Evolutionary conservation across 2,797 vertebrate genomes (phyloP).

Genomic region (Tokudaia tokunoshimensis): DNA sequence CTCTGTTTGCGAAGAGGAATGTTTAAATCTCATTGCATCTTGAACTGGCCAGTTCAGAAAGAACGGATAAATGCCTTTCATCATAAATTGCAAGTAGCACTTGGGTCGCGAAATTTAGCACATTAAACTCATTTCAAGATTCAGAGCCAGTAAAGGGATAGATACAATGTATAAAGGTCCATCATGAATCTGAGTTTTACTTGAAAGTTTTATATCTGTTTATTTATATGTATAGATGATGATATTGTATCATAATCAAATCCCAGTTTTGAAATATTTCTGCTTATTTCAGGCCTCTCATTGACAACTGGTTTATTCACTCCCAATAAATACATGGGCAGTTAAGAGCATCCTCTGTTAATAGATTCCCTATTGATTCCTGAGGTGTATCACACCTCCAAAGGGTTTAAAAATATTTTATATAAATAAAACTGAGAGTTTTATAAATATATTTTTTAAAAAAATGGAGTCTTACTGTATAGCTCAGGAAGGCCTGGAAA

Average conservation of each 20-base stretch:
- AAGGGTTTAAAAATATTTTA: slow-evolving; percentile 15
- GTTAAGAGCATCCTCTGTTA: background rate
- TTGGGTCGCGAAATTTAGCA: slow-evolving; percentile 91
- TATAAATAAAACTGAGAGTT: slow-evolving; percentile 31
- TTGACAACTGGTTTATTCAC: background rate
- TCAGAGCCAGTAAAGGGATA: background rate
- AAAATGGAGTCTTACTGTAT: background rate
- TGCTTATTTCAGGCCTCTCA: background rate
- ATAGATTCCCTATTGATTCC: background rate
- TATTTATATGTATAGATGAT: background rate
- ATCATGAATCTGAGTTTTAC: slow-evolving; percentile 32
- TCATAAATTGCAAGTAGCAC: slow-evolving; percentile 93
- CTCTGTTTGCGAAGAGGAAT: slow-evolving; percentile 95
- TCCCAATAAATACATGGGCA: background rate
- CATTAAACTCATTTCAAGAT: slow-evolving; percentile 75
- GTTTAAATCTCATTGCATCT: slow-evolving; percentile 93
- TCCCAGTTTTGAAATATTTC: background rate
- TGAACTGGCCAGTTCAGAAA: slow-evolving; percentile 94
- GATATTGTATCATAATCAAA: background rate
- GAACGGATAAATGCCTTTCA: slow-evolving; percentile 93
- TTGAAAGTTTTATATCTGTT: background rate
- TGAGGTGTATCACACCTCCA: background rate
- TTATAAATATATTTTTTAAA: background rate
- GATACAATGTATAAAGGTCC: background rate
- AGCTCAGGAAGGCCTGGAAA: background rate